Conservation (phyloP, 2,797 vertebrate species). For the Rousettus madagascariensis region DNA sequence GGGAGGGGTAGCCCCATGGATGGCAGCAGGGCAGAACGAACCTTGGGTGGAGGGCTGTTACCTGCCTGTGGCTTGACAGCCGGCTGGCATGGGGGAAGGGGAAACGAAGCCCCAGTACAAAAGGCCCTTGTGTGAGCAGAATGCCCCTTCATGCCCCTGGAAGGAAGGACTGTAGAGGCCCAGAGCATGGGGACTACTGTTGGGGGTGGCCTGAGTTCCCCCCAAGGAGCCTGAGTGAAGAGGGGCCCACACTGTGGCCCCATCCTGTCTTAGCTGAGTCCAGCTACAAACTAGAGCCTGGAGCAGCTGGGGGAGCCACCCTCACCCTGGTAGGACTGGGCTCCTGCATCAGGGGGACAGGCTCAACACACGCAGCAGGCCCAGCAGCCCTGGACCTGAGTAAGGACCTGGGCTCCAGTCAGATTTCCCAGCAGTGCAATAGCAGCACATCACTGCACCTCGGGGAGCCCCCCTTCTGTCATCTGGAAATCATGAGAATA, state of each 20-base stretch:
- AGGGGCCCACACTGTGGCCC: not conserved
- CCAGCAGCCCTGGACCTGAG: not conserved
- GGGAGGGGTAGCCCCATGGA: not conserved
- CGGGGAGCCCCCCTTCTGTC: not conserved
- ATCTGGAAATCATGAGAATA: not conserved
- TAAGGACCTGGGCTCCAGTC: not conserved
- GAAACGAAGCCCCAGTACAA: constrained; percentile 49
- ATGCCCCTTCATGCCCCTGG: constrained; percentile 21
- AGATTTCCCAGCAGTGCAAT: not conserved
- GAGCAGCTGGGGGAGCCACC: not conserved
- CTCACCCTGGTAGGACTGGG: not conserved
- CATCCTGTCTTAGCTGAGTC: not conserved
- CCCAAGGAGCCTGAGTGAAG: not conserved
- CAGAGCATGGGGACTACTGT: not conserved
- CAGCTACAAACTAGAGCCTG: not conserved
- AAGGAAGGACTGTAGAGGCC: not conserved
- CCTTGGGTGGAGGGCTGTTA: constrained; percentile 19
- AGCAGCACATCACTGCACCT: not conserved
- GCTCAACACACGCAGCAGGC: not conserved
- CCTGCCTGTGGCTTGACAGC: not conserved
- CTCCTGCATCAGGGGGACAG: not conserved
- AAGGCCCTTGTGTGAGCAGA: constrained; percentile 66
- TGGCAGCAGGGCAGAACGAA: not conserved
- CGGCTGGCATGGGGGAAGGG: constrained; percentile 27
- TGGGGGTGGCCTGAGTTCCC: not conserved